Base-by-base conservation (phyloP, 2,797 vertebrate species). In the Nothura maculosa region DNA sequence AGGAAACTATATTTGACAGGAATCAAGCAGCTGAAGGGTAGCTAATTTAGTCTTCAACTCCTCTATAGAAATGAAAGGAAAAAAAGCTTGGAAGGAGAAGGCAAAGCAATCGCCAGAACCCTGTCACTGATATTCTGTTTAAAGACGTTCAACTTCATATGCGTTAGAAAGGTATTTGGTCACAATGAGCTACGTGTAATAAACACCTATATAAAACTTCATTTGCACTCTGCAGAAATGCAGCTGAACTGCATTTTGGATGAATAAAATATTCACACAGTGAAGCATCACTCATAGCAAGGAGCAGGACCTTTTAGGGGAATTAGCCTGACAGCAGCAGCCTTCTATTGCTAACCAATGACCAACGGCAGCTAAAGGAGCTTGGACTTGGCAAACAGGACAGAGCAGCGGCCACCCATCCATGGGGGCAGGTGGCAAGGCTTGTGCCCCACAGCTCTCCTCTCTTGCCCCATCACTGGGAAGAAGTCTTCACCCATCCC, bases 381-480 rank as follows among this genome's bases (percentile, higher is more conserved):
- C 7, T 47, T 20, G 8, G 25, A 13, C 13, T 15, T 15, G 25
- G 48, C 48, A 50, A 50, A 50, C 48, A 50, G 24, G 48, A 50
- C 25, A 14, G 48, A 50, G 24, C 48, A 50, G 48, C 24, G 15
- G 25, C 48, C 48, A 50, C 27, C 25, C 48, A 27, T 27, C 48
- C 24, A 13, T 14, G 6, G 25, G 48, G 48, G 25, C 27, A 50
- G 48, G 25, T 22, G 10, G 47, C 48, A 50, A 27, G 48, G 48
- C 3, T 36, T 1, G 0, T 20, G 25, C 5, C 2, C 58, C 18
- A 16, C 7, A 10, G 61, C 45, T 4, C 3, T n/a, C 25, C 58
- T 72, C 54, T 63, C 22, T 27, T 38, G 27, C 54, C 34, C 55
- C 36, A 50, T 12, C 5, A 40, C 8, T 42, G 54, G 16, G 81